Base-by-base conservation (phyloP, 2,888 invertebrate species). In the Acrobasis consociella region DNA sequence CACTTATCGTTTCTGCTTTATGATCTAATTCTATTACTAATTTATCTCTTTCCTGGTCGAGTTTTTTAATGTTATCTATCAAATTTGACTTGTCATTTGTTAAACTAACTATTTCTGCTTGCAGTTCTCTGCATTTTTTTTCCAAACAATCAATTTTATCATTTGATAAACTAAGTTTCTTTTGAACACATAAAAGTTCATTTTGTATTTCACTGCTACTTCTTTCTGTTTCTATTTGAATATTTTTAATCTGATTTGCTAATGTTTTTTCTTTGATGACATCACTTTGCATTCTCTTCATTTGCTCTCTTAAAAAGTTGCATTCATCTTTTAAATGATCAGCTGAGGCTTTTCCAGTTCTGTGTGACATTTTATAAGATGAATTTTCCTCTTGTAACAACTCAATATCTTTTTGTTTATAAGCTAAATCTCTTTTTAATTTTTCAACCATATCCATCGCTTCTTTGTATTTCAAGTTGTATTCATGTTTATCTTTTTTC, bases 171-270 rank as follows among this genome's bases (percentile, higher is more conserved):
- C 93, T 93, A 10, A 96, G 81, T 80, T 96, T 95, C 37, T 93
- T 94, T 80, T 96, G 96, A 11, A 94, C 85, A 68, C 93, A 91
- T 50, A 94, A 76, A 49, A 96, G 81, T 82, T 96, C 95, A 78
- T 93, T 93, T 81, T 96, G 96, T 63, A 95, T 91, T 70, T 96
- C 96, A 62, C 93, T 91, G 65, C 96, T 91, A 53, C 95, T 94
- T 74, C 95, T 94, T 82, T 97, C 96, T 5, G 96, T 95, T 90
- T 97, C 96, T 73, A 96, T 94, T 75, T 97, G 96, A 58, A 96
- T 89, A 69, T 95, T 93, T 83, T 96, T 97, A 62, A 86, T 88
- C 82, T 93, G 93, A 75, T 80, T 91, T 63, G 91, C 80, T 64
- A 93, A 72, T 62, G 92, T 90, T 78, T 93, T 93, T 69, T 91